Percentiles rank a stretch among this genome's conserved stretches.
phyloP scores from a whole-genome alignment of 1,140 invertebrate species.

The Elysia chlorotica region DNA sequence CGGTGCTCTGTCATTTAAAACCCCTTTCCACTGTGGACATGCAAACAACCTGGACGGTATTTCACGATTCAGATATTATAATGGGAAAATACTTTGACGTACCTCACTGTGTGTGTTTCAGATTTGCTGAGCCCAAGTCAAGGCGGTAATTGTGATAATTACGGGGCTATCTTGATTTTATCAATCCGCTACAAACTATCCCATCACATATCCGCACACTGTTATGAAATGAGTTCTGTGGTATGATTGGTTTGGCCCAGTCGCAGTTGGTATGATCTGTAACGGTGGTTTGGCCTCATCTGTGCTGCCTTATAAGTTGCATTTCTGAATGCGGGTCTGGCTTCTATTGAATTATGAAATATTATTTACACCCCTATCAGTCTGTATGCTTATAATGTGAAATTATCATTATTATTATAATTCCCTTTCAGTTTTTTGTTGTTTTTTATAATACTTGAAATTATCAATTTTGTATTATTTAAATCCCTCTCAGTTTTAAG shows the following conservation, averaged over 20 bases:
- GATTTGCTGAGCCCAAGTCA: constrained; percentile 5
- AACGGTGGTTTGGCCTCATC: not conserved
- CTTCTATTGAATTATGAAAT: not conserved
- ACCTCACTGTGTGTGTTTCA: not conserved
- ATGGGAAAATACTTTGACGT: not conserved
- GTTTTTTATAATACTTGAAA: too few species aligned
- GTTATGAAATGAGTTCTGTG: not conserved
- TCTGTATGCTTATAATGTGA: too few species aligned
- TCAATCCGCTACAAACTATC: not conserved
- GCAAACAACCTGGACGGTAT: not conserved
- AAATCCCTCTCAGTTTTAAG: too few species aligned
- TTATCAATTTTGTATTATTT: too few species aligned
- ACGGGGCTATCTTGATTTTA: not conserved
- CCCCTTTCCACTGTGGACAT: not conserved
- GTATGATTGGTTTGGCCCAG: not conserved
- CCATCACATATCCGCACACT: not conserved
- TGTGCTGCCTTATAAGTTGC: not conserved
- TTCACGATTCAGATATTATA: not conserved
- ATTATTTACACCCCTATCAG: not conserved
- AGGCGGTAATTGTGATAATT: not conserved
- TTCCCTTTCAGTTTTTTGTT: too few species aligned
- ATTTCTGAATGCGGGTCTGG: not conserved
- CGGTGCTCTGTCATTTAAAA: not conserved
- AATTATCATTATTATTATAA: too few species aligned
- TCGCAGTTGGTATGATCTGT: not conserved